phyloP scores from a whole-genome alignment of 1,140 invertebrate genomes.

The Lordiphosa clarofinis region DNA sequence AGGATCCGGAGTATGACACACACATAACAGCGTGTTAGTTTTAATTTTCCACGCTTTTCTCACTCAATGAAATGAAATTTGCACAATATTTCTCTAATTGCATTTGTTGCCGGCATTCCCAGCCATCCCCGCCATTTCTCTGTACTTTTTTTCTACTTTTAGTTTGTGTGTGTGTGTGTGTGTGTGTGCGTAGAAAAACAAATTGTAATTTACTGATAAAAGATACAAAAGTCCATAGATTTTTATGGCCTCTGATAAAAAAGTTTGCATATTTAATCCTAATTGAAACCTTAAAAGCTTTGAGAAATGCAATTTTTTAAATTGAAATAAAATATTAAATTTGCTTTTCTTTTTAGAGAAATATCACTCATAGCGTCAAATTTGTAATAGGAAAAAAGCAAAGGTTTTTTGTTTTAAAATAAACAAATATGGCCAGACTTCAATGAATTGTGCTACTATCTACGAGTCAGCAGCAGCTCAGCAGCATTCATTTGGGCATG shows the following conservation, averaged over 20 bases:
- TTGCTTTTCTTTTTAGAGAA: too few species aligned
- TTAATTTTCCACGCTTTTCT: slow-evolving; percentile 14
- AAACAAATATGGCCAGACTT: too few species aligned
- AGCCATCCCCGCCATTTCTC: neutral
- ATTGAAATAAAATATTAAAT: too few species aligned
- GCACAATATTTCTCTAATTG: slow-evolving; percentile 35
- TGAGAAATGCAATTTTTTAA: neutral
- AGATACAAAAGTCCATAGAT: neutral
- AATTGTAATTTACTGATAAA: slow-evolving; percentile 8
- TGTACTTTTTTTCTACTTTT: neutral
- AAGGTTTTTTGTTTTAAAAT: too few species aligned
- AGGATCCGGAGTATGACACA: neutral
- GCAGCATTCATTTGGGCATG: too few species aligned
- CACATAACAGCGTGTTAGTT: slow-evolving; percentile 12
- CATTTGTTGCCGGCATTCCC: slow-evolving; percentile 9
- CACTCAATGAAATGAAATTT: slow-evolving; percentile 30
- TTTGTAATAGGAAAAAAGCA: too few species aligned
- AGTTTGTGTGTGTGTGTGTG: neutral
- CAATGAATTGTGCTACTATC: too few species aligned
- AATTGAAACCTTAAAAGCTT: neutral
- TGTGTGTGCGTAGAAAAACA: slow-evolving; percentile 5
- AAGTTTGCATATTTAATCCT: neutral
- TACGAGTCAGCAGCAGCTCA: too few species aligned
- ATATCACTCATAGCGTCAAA: too few species aligned
- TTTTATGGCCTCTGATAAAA: neutral